These are phyloP conservation scores for Acrocephalus arundinaceus DNA, from an alignment of 2,113 vertebrate species.

Conservation along the genomic window DNA sequence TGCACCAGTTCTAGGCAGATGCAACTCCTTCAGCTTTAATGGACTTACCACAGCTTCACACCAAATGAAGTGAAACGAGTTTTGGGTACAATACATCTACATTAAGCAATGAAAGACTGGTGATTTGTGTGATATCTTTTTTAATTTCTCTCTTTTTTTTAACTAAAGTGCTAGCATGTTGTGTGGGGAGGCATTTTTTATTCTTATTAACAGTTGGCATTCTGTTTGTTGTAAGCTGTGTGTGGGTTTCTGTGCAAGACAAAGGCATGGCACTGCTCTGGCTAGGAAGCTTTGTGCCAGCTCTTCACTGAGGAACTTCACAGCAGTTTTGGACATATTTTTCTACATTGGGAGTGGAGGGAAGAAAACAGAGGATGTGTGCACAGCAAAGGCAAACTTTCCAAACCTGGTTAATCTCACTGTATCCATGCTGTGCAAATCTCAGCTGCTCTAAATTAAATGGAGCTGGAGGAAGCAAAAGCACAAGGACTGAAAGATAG, in stretches of 20 bases:
- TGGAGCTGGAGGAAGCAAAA: not conserved
- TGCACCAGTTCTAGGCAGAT: constrained; percentile 27
- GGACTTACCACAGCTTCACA: constrained; percentile 4
- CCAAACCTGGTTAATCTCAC: constrained; percentile 20
- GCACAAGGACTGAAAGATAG: not conserved
- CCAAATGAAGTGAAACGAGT: constrained; percentile 12
- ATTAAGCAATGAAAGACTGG: constrained; percentile 5
- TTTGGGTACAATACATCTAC: not conserved
- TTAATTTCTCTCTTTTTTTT: not conserved
- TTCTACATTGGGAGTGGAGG: not conserved
- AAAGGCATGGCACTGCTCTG: constrained; percentile 53
- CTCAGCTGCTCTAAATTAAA: not conserved
- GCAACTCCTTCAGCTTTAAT: constrained; percentile 22
- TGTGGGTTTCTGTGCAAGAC: constrained; percentile 47
- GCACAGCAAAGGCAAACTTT: constrained; percentile 23
- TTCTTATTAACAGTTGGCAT: constrained; percentile 8
- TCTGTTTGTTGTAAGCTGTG: constrained; percentile 31
- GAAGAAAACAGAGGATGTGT: constrained; percentile 24
- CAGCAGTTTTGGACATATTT: constrained; percentile 33
- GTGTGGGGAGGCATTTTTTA: constrained; percentile 11
- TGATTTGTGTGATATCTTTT: not conserved
- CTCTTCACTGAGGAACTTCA: constrained; percentile 37
- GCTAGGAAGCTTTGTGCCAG: constrained; percentile 10
- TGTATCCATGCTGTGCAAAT: constrained; percentile 2
- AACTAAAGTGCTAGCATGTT: not conserved